Base-by-base conservation (phyloP, 2,797 vertebrate genomes). In the Tachyglossus aculeatus region DNA sequence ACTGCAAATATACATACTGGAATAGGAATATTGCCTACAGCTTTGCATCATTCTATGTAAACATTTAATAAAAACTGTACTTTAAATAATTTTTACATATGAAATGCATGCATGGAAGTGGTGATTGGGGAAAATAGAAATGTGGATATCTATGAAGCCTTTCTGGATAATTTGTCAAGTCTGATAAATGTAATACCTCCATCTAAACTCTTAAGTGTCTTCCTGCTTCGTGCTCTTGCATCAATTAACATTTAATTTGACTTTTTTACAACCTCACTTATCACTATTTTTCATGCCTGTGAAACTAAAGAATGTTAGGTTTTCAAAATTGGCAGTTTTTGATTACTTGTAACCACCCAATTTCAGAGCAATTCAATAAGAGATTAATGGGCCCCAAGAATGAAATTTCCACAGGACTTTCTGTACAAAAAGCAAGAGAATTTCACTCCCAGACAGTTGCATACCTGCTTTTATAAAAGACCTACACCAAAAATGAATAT, bases 241-340 rank as follows among this genome's bases (percentile, higher is more conserved):
- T 90, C 89, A 90, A 92, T 93, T 92, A 92, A 91, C 90, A 92
- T 89, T 91, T 91, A 82, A 90, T 91, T 86, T 90, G 82, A 90
- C 90, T 92, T 91, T 86, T 90, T 76, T 85, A 86, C 86, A 88
- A 79, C 83, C 84, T 91, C 85, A 85, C 85, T 91, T 89, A 90
- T 85, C 89, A 80, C 81, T 74, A 41, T 59, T 85, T 84, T 85
- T 85, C 85, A 71, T 74, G 86, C 72, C 80, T 86, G 66, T 80
- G 83, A 91, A 88, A 81, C 77, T 76, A 88, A 84, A 64, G 79
- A 89, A 86, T 77, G 78, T 85, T 90, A 76, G 84, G 78, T 88
- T 89, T 89, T 87, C 82, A 86, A 80, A 86, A 51, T 65, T 74
- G 88, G 66, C 82, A 79, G 83, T 87, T 89, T 86, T 82, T 87